Conservation (phyloP, 1,140 invertebrate species). For the Euwallacea similis region DNA sequence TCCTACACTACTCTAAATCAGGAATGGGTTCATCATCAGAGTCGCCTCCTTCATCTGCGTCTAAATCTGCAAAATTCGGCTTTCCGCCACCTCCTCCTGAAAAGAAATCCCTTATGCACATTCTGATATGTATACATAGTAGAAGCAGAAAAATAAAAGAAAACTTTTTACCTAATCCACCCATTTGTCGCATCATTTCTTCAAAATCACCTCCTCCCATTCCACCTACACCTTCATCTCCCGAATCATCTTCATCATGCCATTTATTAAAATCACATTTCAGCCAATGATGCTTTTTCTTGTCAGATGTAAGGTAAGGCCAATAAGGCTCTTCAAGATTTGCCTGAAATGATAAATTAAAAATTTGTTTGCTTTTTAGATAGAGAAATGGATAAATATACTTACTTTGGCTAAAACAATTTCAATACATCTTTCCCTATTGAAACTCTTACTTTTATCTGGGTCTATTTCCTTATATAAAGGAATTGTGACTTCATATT, state of each 20-base stretch:
- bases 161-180: slow-evolving; percentile 45
- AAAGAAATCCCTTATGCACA: not conserved
- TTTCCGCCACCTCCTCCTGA: slow-evolving; percentile 46
- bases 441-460: slow-evolving; percentile 70
- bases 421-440: slow-evolving; percentile 73
- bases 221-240: slow-evolving; percentile 52
- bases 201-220: slow-evolving; percentile 52
- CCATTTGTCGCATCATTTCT: slow-evolving; percentile 55
- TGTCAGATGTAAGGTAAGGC: slow-evolving; percentile 84
- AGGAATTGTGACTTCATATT: slow-evolving; percentile 82
- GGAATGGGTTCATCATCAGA: slow-evolving; percentile 54
- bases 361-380: not conserved
- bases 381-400: not conserved
- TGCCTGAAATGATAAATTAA: slow-evolving; percentile 42
- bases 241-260: slow-evolving; percentile 81
- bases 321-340: slow-evolving; percentile 82
- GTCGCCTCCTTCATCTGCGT: slow-evolving; percentile 49
- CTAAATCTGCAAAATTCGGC: slow-evolving; percentile 51
- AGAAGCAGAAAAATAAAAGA: too few relatives aligned
- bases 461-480: slow-evolving; percentile 81
- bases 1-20: slow-evolving; percentile 49
- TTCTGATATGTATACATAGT: not conserved
- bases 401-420: slow-evolving; percentile 66
- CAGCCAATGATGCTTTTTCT: slow-evolving; percentile 91
- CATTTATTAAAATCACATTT: slow-evolving; percentile 97